Base-by-base conservation (phyloP, 1,140 invertebrate species). In the Stegodyphus dumicola region DNA sequence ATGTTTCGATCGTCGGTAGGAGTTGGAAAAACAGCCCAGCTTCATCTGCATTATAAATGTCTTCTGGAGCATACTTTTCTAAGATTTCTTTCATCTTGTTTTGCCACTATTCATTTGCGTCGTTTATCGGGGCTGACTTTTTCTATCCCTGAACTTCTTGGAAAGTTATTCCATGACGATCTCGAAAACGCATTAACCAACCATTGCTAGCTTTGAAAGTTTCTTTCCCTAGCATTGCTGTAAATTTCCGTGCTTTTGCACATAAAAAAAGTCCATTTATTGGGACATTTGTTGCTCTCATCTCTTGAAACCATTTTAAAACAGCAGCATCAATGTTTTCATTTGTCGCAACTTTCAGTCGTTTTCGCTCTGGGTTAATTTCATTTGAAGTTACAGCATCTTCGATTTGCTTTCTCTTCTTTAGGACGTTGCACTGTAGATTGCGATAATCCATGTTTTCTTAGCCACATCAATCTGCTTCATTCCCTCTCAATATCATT, bases 131-230 rank as follows among this genome's bases (percentile, higher is more conserved):
- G 33, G 33, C 33, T 33, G 33, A 33, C 33, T 71, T 71, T 71
- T 71, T 71, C 69, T 71, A 48, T 71, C 69, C 69, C 48, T 71
- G 69, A 71, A 71, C 49, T 71, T 71, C 69, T n/a, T 71, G 69
- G 69, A 71, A 71, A 71, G 49, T 71, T 71, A 71, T 71, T 71
- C 69, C 33, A 52, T 71, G 69, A 13, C 69, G 69, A 71, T 71
- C 69, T n/a, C 33, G 69, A 71, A 71, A 71, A 71, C 33, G 69
- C 69, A 71, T 71, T 71, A 71, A n/a, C 69, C 69, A 71, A 71
- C 69, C 33, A 71, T 71, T 71, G 10, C 69, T 71, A 71, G 69
- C 69, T 71, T 71, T 71, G n/a, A 71, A 71, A 71, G 49, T 71
- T 71, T 71, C 33, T 48, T 71, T 51, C 69, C 69, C 69, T 71